phyloP scores from a whole-genome alignment of 2,888 invertebrate genomes.

The Aspidapion aeneum region DNA sequence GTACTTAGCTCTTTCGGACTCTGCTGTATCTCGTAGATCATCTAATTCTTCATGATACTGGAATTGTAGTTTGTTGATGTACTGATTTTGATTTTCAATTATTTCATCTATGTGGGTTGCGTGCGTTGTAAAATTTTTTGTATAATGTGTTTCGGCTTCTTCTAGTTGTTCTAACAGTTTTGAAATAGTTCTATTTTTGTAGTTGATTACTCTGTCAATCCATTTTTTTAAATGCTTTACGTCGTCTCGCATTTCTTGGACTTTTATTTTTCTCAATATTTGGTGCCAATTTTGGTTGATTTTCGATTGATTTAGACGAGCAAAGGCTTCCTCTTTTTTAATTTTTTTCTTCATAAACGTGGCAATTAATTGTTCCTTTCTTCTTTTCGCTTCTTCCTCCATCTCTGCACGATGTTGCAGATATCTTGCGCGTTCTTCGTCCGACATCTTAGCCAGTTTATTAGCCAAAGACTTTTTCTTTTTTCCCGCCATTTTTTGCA shows the following conservation, averaged over 20 bases:
- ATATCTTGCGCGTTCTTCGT: conserved; percentile 77
- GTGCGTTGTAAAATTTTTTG: conserved; percentile 68
- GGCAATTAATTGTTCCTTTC: conserved; percentile 76
- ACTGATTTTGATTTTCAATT: conserved; percentile 54
- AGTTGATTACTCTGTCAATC: conserved; percentile 60
- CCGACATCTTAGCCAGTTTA: conserved; percentile 79
- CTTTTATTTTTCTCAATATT: conserved; percentile 70
- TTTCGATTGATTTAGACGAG: conserved; percentile 76
- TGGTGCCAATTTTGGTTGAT: conserved; percentile 84
- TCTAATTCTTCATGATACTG: conserved; percentile 53
- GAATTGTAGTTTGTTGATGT: conserved; percentile 47
- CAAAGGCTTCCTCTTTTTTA: conserved; percentile 74
- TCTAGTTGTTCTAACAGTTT: conserved; percentile 63
- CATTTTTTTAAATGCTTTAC: conserved; percentile 59
- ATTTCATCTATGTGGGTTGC: conserved; percentile 66
- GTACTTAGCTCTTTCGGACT: conserved; percentile 53
- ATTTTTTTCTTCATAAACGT: conserved; percentile 84
- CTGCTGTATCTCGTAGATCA: conserved; percentile 51
- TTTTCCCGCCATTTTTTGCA: conserved; percentile 47
- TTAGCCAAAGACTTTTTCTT: conserved; percentile 71
- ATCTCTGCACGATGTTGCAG: conserved; percentile 78
- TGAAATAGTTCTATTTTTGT: conserved; percentile 64
- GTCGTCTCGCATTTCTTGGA: conserved; percentile 67
- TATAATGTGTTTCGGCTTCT: conserved; percentile 70
- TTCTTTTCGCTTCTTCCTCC: conserved; percentile 74